These are phyloP conservation scores for Myrmecobius fasciatus DNA, from an alignment of 2,113 vertebrate genomes.

Conservation along the genomic window DNA sequence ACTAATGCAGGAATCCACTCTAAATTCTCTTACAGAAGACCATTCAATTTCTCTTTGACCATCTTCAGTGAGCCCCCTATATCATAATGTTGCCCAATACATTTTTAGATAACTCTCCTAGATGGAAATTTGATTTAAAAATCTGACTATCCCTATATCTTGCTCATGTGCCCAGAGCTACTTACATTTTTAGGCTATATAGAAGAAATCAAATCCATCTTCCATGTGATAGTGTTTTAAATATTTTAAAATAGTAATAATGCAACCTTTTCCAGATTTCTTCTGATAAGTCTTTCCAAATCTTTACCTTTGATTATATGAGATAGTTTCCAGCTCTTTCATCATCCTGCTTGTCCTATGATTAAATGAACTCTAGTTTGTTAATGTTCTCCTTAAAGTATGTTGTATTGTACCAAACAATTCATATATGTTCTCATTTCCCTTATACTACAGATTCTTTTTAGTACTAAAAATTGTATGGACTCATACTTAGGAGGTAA, in stretches of 20 bases:
- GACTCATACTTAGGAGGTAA: not conserved
- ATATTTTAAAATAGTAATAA: not conserved
- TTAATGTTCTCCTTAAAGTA: not conserved
- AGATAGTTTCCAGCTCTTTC: not conserved
- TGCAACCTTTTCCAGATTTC: not conserved
- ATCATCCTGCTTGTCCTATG: not conserved
- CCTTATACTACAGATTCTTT: not conserved
- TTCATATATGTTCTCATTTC: not conserved
- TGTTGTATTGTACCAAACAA: not conserved
- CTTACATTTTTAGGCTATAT: conserved; percentile 24
- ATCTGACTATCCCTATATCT: not conserved
- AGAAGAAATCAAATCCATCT: not conserved
- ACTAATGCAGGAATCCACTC: not conserved
- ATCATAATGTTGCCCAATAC: not conserved
- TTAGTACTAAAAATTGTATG: not conserved
- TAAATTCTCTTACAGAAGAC: not conserved
- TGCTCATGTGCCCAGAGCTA: not conserved
- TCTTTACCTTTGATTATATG: not conserved
- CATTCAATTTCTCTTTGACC: not conserved
- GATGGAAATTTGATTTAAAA: not conserved
- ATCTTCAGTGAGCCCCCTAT: not conserved
- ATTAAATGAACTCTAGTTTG: not conserved
- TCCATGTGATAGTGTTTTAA: conserved; percentile 12
- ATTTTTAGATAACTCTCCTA: not conserved
- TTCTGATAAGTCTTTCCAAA: not conserved